A percentile compares a stretch with the other conserved stretches of the same genome.
Conservation (phyloP, 2,797 vertebrate species). For the Australoheros facetus region DNA sequence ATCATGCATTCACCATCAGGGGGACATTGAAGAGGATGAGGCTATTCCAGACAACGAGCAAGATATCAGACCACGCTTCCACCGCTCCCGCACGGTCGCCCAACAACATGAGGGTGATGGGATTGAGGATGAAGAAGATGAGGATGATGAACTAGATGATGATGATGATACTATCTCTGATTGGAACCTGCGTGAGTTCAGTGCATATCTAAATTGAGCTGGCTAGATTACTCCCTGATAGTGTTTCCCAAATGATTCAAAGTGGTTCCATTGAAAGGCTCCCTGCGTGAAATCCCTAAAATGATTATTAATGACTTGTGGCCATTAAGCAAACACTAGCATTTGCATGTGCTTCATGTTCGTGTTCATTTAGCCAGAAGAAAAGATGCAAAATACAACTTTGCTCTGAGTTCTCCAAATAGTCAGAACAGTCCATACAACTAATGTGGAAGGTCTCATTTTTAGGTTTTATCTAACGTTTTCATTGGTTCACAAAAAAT, state of each 20-base stretch:
- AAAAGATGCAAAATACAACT: no score
- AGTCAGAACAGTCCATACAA: neutral
- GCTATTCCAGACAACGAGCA: constrained; percentile 96
- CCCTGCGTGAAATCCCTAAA: neutral
- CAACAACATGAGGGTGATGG: constrained; percentile 93
- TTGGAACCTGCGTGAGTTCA: constrained; percentile 93
- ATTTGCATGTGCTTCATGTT: no score
- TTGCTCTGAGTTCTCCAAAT: no score
- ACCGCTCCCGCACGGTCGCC: constrained; percentile 93
- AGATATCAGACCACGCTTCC: constrained; percentile 94
- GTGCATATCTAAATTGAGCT: neutral
- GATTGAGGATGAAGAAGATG: constrained; percentile 89
- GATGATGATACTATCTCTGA: constrained; percentile 96
- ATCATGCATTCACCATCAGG: constrained; percentile 71
- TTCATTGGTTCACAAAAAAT: no score
- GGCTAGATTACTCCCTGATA: neutral
- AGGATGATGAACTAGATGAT: constrained; percentile 93
- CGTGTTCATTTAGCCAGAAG: no score
- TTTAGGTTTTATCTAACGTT: neutral
- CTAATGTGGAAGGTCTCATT: neutral
- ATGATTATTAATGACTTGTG: no score
- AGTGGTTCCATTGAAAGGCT: neutral
- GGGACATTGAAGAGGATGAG: constrained; percentile 96
- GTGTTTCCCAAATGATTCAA: neutral
- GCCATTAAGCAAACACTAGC: no score